Evolutionary conservation across 2,113 vertebrate genomes (phyloP).

Genomic region (Macrotis lagotis): DNA sequence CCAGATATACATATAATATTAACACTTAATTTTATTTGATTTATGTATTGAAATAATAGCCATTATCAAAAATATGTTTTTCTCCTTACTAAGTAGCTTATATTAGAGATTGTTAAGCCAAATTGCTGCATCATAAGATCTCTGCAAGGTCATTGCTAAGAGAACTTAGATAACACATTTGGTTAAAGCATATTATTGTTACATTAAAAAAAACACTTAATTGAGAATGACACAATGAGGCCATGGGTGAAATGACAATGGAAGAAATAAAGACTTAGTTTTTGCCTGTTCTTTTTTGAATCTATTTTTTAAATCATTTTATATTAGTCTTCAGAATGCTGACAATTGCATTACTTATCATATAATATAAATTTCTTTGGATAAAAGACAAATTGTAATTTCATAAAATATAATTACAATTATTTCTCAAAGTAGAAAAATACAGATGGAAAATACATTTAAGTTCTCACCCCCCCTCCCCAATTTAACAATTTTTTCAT

Average conservation of each 20-base stretch:
- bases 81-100: conserved; percentile 42
- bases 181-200: conserved; percentile 49
- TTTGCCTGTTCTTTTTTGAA: conserved; percentile 43
- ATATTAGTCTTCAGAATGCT: conserved; percentile 35
- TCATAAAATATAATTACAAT: conserved; percentile 47
- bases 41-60: conserved; percentile 45
- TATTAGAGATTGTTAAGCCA: conserved; percentile 40
- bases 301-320: conserved; percentile 44
- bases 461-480: conserved; percentile 21
- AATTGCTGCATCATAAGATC: conserved; percentile 36
- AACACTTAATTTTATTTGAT: conserved; percentile 52
- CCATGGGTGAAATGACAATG: conserved; percentile 58
- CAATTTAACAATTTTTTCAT: conserved; percentile 33
- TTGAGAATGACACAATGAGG: conserved; percentile 36
- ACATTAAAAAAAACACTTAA: conserved; percentile 68
- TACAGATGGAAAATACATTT: conserved; percentile 42
- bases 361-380: conserved; percentile 26
- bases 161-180: conserved; percentile 42
- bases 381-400: conserved; percentile 63
- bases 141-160: conserved; percentile 46
- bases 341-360: conserved; percentile 32
- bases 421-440: conserved; percentile 49
- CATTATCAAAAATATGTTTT: conserved; percentile 33
- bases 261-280: conserved; percentile 55
- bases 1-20: conserved; percentile 56